Evolutionary conservation across 1,140 invertebrate genomes (phyloP).

Genomic region (Calephelis virginiensis): DNA sequence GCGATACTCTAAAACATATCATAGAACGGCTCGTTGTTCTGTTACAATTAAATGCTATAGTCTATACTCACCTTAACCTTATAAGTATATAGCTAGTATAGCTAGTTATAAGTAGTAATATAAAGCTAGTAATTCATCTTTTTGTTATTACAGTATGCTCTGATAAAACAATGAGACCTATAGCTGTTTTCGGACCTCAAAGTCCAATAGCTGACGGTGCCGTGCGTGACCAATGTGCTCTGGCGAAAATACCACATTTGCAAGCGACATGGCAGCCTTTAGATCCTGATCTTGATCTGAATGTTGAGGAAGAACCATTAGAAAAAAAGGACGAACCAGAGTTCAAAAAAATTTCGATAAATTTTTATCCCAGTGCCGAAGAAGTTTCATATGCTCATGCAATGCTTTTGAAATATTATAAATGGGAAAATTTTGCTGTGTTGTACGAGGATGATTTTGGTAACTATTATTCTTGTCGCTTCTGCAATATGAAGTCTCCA

Average conservation of each 20-base stretch:
- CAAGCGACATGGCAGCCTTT: slow-evolving; percentile 84
- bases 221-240: slow-evolving; percentile 84
- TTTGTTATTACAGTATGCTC: slow-evolving; percentile 76
- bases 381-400: slow-evolving; percentile 83
- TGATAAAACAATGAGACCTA: slow-evolving; percentile 79
- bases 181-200: slow-evolving; percentile 87
- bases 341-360: slow-evolving; percentile 75
- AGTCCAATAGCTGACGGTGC: slow-evolving; percentile 81
- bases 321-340: slow-evolving; percentile 24
- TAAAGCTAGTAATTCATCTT: too few species aligned
- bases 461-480: slow-evolving; percentile 41
- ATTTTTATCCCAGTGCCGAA: slow-evolving; percentile 84
- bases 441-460: slow-evolving; percentile 79
- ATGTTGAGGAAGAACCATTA: slow-evolving; percentile 28
- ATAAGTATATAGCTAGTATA: too few species aligned
- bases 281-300: slow-evolving; percentile 43
- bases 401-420: slow-evolving; percentile 83
- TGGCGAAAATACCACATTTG: slow-evolving; percentile 85
- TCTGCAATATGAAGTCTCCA: too few species aligned
- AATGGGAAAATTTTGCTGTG: slow-evolving; percentile 86
- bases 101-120: too few species aligned
- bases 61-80: too few species aligned
- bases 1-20: too few species aligned
- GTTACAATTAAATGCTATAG: too few species aligned
- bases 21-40: too few species aligned